Percentiles rank a stretch among this genome's conserved stretches.
Evolutionary conservation across 2,888 invertebrate species (phyloP).

Genomic region (Ophonus ardosiacus): DNA sequence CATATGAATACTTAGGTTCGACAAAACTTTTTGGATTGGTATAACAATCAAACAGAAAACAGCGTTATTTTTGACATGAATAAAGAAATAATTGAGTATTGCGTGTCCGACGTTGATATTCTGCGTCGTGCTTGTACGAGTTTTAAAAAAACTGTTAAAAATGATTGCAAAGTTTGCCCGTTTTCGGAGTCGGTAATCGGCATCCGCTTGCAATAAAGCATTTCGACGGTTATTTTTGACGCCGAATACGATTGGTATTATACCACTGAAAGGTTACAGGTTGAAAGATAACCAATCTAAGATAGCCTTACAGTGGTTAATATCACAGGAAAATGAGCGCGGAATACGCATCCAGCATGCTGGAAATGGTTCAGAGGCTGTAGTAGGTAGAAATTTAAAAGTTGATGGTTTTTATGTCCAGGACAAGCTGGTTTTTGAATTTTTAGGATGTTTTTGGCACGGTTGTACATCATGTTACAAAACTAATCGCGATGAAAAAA

Average conservation of each 20-base stretch:
- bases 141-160: too few species aligned
- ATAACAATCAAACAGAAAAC: too few species aligned
- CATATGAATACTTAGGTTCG: constrained; percentile 19
- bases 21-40: too few species aligned
- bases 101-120: constrained; percentile 54
- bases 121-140: too few species aligned
- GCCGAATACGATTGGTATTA: constrained; percentile 68
- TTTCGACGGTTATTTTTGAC: constrained; percentile 68
- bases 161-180: too few species aligned
- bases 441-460: too few species aligned
- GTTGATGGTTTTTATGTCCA: constrained; percentile 6
- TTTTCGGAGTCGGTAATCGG: constrained; percentile 68
- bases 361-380: too few species aligned
- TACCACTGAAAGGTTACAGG: constrained; percentile 69
- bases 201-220: constrained; percentile 68
- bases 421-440: background rate
- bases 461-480: background rate
- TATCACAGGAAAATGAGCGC: constrained; percentile 61
- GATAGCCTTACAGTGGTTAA: too few species aligned
- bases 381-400: constrained; percentile 1
- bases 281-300: background rate
- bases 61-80: too few species aligned
- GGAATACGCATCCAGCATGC: too few species aligned
- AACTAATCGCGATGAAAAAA: constrained; percentile 3
- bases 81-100: constrained; percentile 68